Evolutionary conservation across 2,888 invertebrate genomes (phyloP), one percentile per base, ranked within the genome.

Genomic region (Acanthosepion esculentum): DNA sequence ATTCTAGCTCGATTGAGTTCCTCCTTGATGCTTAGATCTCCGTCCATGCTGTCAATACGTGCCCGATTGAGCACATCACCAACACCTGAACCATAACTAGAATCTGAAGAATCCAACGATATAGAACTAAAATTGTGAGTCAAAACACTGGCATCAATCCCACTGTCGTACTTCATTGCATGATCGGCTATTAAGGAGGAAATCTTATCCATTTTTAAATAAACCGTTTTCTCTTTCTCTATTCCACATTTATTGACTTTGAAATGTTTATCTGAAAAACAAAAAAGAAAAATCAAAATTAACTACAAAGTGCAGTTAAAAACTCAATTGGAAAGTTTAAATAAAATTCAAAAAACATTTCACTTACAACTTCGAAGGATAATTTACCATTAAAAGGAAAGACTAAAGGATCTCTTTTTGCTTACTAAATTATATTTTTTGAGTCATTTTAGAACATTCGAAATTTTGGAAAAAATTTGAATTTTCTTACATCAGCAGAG

Each of bases 71-170:
- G 93, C 18, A 93, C 29, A 29, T 93, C 93, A 18, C 48, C 48
- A 29, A n/a, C 93, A 10, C 29, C 41, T 10, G 93, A 93, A 50
- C 93, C 48, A 93, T 29, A 48, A 29, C 93, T 93, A 18, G 93
- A 93, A 93, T 93, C 93, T 53, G 53, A 48, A n/a, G 93, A 93
- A 33, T 93, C 33, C 93, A 93, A 48, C 12, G 93, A 53, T 53
- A 93, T 93, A 12, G 93, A 93, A 93, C 53, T 93, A 6, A 93
- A n/a, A 93, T 50, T 53, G n/a, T 50, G n/a, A n/a, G 93, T 50
- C 26, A 93, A 50, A 26, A 53, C 53, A 93, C 93, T 29, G n/a
- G 93, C 93, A 93, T 93, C 93, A 93, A 50, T 93, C 18, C 93
- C 93, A 48, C 50, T 48, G 48, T 93, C 93, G 26, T 48, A n/a